Evolutionary conservation across 2,797 vertebrate species (phyloP), one percentile per base, ranked within the genome.

Genomic region (Loriculus beryllinus): DNA sequence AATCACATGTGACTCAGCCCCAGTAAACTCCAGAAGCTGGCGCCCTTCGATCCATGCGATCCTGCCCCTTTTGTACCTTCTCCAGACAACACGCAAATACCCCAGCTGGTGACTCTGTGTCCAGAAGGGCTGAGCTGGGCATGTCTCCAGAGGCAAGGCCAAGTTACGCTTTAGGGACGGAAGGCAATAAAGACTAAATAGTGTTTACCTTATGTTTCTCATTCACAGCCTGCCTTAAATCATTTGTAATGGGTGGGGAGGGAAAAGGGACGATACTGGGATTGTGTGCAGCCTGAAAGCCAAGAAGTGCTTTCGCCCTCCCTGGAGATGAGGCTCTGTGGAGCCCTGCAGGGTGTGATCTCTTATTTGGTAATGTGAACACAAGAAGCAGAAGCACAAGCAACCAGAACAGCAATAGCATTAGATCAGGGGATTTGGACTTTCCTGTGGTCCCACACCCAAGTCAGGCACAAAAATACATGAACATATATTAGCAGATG

Each of bases 181-280:
- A 90, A 94, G 48, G 93, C 82, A 93, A 59, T 90, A 77, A 93
- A 90, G 87, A 20, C 82, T 83, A 77, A 90, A 90, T 33, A 64
- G 82, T 86, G 81, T 96, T 96, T 86, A 64, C 80, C 86, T 96
- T 96, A 82, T 92, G 93, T 93, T 94, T 96, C 86, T 94, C 77
- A 95, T 95, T 95, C 95, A 88, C 70, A 84, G 93, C 82, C 85
- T 90, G 92, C 75, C 56, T 92, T 93, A 93, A 97, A 91, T 94
- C 87, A 90, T 88, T 91, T 84, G 67, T 83, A 82, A 84, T 29
- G 54, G 76, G 62, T 0, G 9, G 70, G 43, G 29, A 5, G 23
- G 37, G 15, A 39, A 48, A 23, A 33, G 23, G 56, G 47, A 84
- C 0, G 29, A 39, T 79, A 52, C 3, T 67, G 70, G 72, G 47